These are phyloP conservation scores for Archilochus colubris DNA, from an alignment of 2,113 vertebrate species.

Conservation along the genomic window DNA sequence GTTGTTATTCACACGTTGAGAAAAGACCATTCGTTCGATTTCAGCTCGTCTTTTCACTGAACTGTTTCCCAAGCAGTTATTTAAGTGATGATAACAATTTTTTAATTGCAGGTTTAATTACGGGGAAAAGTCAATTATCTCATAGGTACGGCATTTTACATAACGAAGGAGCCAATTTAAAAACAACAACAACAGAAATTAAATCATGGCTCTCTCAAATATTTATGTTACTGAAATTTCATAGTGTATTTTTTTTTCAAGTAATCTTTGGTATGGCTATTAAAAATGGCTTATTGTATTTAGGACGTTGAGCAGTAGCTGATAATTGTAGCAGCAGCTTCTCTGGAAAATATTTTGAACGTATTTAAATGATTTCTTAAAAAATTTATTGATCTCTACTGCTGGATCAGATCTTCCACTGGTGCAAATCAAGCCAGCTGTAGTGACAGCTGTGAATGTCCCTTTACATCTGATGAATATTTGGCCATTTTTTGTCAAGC, in stretches of 20 bases:
- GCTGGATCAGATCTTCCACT: neutral
- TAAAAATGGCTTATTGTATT: neutral
- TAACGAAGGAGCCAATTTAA: neutral
- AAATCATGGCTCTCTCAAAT: neutral
- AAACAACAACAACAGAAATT: neutral
- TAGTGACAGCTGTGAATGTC: neutral
- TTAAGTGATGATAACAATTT: conserved; percentile 41
- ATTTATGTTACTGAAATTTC: conserved; percentile 16
- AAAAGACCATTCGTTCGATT: conserved; percentile 54
- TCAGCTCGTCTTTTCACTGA: conserved; percentile 53
- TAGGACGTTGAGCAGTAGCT: neutral
- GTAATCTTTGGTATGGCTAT: neutral
- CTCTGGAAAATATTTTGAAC: neutral
- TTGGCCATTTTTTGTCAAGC: neutral
- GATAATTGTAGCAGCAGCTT: neutral
- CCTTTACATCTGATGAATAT: neutral
- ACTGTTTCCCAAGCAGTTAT: conserved; percentile 47
- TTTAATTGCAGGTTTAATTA: conserved; percentile 53
- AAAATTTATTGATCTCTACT: neutral
- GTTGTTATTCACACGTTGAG: conserved; percentile 58
- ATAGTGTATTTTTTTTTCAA: neutral
- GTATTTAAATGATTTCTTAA: neutral
- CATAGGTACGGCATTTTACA: neutral
- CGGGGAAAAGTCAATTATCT: conserved; percentile 38
- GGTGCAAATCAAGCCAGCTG: neutral